Conservation (phyloP, 2,888 invertebrate genomes). For the Mactromeris polynyma region DNA sequence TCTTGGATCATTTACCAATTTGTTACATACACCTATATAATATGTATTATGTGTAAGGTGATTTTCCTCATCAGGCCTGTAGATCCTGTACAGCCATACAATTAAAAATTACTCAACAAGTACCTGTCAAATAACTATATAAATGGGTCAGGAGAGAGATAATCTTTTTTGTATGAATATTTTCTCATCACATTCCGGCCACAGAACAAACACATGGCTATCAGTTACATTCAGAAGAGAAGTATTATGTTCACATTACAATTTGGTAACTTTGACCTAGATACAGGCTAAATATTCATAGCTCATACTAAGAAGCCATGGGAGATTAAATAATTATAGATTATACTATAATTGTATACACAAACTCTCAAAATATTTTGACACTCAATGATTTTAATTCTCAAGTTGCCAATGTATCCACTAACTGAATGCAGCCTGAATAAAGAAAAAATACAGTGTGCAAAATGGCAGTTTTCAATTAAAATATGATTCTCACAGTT, state of each 20-base stretch:
- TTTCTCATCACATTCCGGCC: conserved; percentile 10
- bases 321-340: too few species aligned
- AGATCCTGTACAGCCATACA: background rate
- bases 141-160: conserved; percentile 18
- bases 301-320: background rate
- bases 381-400: too few species aligned
- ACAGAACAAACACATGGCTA: background rate
- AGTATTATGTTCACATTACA: conserved; percentile 7
- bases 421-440: too few species aligned
- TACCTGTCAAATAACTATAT: background rate
- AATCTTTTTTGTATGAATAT: background rate
- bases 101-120: background rate
- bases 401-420: too few species aligned
- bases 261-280: conserved; percentile 29
- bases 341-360: too few species aligned
- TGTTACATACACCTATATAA: background rate
- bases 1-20: background rate
- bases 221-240: conserved; percentile 7
- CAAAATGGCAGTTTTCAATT: too few species aligned
- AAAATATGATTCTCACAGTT: too few species aligned
- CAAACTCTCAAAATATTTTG: too few species aligned
- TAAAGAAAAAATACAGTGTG: too few species aligned
- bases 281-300: background rate
- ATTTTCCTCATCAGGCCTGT: background rate
- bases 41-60: background rate